These are phyloP conservation scores for Microplitis mediator DNA, from an alignment of 1,140 invertebrate species.

Conservation along the genomic window DNA sequence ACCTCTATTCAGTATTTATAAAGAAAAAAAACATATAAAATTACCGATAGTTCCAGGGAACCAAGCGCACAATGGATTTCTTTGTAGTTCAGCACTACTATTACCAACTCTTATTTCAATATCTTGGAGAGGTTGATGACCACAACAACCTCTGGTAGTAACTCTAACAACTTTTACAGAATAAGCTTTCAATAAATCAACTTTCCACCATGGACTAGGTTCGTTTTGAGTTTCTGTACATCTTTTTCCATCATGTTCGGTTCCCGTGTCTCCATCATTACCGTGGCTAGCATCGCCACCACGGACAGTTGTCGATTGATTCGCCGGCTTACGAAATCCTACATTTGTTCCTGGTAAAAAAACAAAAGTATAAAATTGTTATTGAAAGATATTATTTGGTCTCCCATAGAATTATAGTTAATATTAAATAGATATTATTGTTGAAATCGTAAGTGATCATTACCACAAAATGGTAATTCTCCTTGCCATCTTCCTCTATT, in stretches of 20 bases:
- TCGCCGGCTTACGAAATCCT: constrained; percentile 83
- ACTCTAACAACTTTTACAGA: constrained; percentile 83
- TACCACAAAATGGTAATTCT: constrained; percentile 84
- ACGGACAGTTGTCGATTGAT: constrained; percentile 85
- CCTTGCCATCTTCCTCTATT: constrained; percentile 76
- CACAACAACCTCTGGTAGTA: constrained; percentile 84
- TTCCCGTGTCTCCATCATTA: constrained; percentile 82
- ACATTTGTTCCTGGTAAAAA: constrained; percentile 76
- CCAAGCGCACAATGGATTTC: constrained; percentile 91
- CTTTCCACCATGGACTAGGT: constrained; percentile 89
- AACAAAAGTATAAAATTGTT: background rate
- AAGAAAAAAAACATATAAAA: background rate
- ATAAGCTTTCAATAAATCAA: constrained; percentile 83
- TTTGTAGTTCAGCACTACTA: constrained; percentile 81
- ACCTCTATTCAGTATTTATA: background rate
- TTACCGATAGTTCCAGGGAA: constrained; percentile 88
- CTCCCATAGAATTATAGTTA: background rate
- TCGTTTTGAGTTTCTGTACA: constrained; percentile 90
- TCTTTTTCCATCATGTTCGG: constrained; percentile 82
- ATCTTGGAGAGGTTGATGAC: constrained; percentile 88
- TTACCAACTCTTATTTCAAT: constrained; percentile 91
- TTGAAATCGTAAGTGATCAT: constrained; percentile 43
- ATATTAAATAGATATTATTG: background rate
- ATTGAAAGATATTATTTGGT: background rate
- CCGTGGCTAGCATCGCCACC: constrained; percentile 81